Conservation (phyloP, 2,888 invertebrate species). For the Stenolophus ochropezus region DNA sequence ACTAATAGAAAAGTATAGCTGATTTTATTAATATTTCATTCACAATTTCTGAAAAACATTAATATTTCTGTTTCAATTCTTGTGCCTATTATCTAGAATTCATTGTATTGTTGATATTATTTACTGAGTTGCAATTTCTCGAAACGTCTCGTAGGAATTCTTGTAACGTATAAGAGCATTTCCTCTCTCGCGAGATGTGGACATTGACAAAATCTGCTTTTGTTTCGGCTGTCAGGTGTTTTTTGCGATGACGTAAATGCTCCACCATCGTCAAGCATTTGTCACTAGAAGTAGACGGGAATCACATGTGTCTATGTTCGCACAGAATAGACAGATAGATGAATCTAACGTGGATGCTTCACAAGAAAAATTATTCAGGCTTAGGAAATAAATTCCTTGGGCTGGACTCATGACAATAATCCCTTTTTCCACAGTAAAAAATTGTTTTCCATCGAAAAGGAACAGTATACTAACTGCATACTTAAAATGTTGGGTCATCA, state of each 20-base stretch:
- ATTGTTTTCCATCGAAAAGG: too few species aligned
- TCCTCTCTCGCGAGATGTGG: neutral
- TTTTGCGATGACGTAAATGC: slow-evolving; percentile 26
- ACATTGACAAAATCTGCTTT: slow-evolving; percentile 39
- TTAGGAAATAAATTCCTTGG: slow-evolving; percentile 16
- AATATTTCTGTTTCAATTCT: neutral
- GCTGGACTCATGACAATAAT: neutral
- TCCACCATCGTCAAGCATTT: slow-evolving; percentile 27
- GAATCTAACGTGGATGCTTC: neutral
- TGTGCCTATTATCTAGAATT: neutral
- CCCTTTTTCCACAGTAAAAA: neutral
- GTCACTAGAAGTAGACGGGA: slow-evolving; percentile 5
- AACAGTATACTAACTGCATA: too few species aligned
- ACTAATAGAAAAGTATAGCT: too few species aligned
- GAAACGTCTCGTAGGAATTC: neutral
- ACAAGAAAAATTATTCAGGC: slow-evolving; percentile 12
- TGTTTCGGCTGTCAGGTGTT: slow-evolving; percentile 38
- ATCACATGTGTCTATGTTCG: slow-evolving; percentile 37
- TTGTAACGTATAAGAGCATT: slow-evolving; percentile 18
- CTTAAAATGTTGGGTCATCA: too few species aligned
- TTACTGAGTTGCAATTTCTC: slow-evolving; percentile 3
- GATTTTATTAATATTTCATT: too few species aligned
- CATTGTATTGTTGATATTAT: slow-evolving; percentile 11
- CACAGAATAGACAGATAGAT: slow-evolving; percentile 23
- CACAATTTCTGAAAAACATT: too few species aligned